Evolutionary conservation across 2,113 vertebrate genomes (phyloP).

Genomic region (Oncorhynchus masou): DNA sequence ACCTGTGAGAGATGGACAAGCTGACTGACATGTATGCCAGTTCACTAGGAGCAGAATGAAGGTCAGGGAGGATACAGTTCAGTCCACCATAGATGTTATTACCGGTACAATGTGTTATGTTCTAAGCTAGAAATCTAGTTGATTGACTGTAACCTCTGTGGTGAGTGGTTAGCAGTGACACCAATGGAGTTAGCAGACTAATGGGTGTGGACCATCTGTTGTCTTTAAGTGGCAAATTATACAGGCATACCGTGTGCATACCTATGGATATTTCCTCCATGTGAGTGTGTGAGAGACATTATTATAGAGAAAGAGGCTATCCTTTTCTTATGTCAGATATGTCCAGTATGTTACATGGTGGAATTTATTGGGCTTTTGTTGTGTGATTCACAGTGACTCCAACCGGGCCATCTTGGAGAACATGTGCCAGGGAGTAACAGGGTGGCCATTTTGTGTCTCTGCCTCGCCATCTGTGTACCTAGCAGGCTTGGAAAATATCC

Average conservation of each 20-base stretch:
- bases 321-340: background rate
- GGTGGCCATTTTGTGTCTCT: conserved; percentile 16
- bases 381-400: conserved; percentile 1
- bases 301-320: no score
- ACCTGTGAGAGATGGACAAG: no score
- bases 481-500: conserved; percentile 9
- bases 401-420: conserved; percentile 24
- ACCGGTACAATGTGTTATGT: no score
- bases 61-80: no score
- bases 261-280: no score
- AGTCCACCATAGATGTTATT: no score
- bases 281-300: no score
- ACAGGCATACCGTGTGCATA: no score
- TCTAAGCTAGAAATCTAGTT: background rate
- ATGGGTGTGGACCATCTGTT: background rate
- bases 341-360: background rate
- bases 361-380: background rate
- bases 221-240: background rate
- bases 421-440: conserved; percentile 28
- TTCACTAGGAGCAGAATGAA: no score
- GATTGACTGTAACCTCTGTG: background rate
- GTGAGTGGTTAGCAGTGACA: no score
- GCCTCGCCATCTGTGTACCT: conserved; percentile 57
- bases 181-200: no score
- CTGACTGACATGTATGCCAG: no score